These are phyloP conservation scores for Erebia epiphron DNA, from an alignment of 2,888 invertebrate genomes.

Conservation along the genomic window DNA sequence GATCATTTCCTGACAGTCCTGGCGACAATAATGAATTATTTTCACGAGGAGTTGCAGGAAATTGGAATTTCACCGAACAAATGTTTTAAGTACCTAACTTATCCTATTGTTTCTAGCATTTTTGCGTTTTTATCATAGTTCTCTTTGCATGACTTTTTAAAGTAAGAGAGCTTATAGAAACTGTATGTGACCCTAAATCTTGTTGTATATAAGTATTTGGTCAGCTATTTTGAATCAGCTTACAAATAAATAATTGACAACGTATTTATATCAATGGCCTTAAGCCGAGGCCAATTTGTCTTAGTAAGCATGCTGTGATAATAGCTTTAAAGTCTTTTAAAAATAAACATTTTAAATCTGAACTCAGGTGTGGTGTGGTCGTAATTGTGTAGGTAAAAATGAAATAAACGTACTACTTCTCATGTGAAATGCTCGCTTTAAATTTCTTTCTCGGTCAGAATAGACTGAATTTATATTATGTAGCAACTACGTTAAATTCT, in stretches of 20 bases:
- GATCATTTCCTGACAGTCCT: constrained; percentile 1
- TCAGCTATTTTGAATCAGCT: too few relatives aligned
- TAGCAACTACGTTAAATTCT: constrained; percentile 11
- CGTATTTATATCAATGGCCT: too few relatives aligned
- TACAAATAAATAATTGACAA: too few relatives aligned
- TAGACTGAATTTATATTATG: too few relatives aligned
- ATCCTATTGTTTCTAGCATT: background rate
- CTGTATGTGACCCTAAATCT: background rate
- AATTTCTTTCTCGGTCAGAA: too few relatives aligned
- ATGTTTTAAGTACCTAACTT: background rate
- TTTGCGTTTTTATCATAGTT: background rate
- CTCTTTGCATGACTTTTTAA: background rate
- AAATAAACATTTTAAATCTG: too few relatives aligned
- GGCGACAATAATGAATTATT: constrained; percentile 6
- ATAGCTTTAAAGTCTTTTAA: too few relatives aligned
- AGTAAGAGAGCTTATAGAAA: background rate
- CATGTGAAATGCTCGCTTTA: too few relatives aligned
- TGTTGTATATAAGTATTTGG: background rate
- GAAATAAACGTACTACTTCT: background rate
- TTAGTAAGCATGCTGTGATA: too few relatives aligned
- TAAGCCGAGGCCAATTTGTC: too few relatives aligned
- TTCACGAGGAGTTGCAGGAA: constrained; percentile 1
- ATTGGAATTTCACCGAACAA: constrained; percentile 5
- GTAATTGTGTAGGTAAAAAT: background rate
- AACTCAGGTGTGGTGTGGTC: too few relatives aligned